Conservation (phyloP, 2,113 vertebrate genomes). For the Macaca fascicularis region T2T-MFA8v1.1 NC_088379.1:107229501-107230000, state of each 20-base stretch:
- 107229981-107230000: not conserved
- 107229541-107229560: not conserved
- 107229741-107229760: not conserved
- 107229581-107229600: not conserved
- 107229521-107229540: not conserved
- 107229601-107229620: not conserved
- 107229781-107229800: not conserved
- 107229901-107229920: not conserved
- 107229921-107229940: not conserved
- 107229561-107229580: not conserved
- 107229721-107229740: not conserved
- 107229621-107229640: not conserved
- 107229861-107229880: not conserved
- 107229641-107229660: not conserved
- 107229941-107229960: not conserved
- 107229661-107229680: not conserved
- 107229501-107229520: not conserved
- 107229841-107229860: not conserved
- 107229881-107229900: constrained; percentile 40
- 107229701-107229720: not conserved
- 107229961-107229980: not conserved
- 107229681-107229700: not conserved
- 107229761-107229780: not conserved
- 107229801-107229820: not conserved
- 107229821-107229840: not conserved